Percentiles rank a stretch among this genome's conserved stretches.
These are phyloP conservation scores for Limnothrissa miodon DNA, from an alignment of 2,113 vertebrate species.

Conservation along the genomic window DNA sequence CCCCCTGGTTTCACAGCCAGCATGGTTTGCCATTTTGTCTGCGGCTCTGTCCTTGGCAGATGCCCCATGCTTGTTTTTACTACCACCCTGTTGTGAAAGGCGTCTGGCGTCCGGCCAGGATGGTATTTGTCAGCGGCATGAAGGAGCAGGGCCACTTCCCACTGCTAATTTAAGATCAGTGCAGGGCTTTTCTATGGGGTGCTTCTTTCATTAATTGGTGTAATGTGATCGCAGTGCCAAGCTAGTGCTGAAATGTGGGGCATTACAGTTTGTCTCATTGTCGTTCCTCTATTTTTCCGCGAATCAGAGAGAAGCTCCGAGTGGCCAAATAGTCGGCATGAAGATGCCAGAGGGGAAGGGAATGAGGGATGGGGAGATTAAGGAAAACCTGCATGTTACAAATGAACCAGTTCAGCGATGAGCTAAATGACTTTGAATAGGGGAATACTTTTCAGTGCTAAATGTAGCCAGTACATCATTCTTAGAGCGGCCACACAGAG, in stretches of 20 bases:
- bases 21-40: background rate
- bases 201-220: background rate
- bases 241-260: background rate
- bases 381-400: background rate
- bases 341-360: background rate
- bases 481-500: background rate
- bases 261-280: background rate
- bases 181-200: background rate
- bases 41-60: background rate
- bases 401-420: background rate
- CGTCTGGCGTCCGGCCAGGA: background rate
- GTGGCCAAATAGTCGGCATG: background rate
- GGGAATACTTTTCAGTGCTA: background rate
- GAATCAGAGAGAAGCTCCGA: background rate
- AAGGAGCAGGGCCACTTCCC: background rate
- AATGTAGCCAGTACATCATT: background rate
- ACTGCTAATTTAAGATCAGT: background rate
- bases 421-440: background rate
- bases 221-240: conserved; percentile 20
- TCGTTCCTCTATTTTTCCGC: background rate
- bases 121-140: background rate
- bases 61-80: background rate
- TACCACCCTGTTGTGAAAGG: background rate
- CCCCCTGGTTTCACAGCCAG: background rate
- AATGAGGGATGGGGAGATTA: background rate